These are phyloP conservation scores for Bombus superbus DNA, from an alignment of 1,140 invertebrate species.

Conservation along the genomic window DNA sequence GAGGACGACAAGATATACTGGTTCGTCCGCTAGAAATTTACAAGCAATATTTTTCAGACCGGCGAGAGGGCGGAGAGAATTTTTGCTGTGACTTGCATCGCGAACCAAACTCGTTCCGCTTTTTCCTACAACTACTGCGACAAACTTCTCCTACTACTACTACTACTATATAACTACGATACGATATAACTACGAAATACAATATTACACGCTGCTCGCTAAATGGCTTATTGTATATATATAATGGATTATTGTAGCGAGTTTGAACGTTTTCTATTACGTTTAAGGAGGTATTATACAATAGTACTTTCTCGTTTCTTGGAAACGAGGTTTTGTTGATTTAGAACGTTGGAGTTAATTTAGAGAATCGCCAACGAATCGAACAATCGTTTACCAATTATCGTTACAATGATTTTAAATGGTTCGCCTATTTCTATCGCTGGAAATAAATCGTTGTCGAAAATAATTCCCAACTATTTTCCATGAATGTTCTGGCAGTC, in stretches of 20 bases:
- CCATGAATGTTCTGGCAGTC: too few species aligned
- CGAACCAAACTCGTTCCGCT: neutral
- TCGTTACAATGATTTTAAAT: neutral
- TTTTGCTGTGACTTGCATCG: neutral
- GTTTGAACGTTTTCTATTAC: neutral
- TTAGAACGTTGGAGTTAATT: neutral
- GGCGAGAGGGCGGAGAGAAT: neutral
- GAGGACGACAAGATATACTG: slow-evolving; percentile 44
- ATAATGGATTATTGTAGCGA: too few species aligned
- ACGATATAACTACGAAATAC: neutral
- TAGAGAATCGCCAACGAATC: neutral
- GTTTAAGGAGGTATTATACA: too few species aligned
- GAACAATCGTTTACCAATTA: neutral
- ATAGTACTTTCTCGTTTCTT: too few species aligned
- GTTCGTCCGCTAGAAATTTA: slow-evolving; percentile 39
- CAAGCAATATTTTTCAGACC: slow-evolving; percentile 38
- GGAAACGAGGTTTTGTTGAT: too few species aligned
- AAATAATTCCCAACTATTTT: too few species aligned
- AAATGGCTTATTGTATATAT: neutral
- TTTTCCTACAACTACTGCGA: neutral
- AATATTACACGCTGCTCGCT: neutral
- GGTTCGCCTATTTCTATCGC: too few species aligned
- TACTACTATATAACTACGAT: too few species aligned
- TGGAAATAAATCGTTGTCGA: too few species aligned
- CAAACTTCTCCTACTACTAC: too few species aligned